A percentile compares a stretch with the other conserved stretches of the same genome.
These are phyloP conservation scores for Dugesia japonica DNA, from an alignment of 2,888 invertebrate species.

Conservation along the genomic window DNA sequence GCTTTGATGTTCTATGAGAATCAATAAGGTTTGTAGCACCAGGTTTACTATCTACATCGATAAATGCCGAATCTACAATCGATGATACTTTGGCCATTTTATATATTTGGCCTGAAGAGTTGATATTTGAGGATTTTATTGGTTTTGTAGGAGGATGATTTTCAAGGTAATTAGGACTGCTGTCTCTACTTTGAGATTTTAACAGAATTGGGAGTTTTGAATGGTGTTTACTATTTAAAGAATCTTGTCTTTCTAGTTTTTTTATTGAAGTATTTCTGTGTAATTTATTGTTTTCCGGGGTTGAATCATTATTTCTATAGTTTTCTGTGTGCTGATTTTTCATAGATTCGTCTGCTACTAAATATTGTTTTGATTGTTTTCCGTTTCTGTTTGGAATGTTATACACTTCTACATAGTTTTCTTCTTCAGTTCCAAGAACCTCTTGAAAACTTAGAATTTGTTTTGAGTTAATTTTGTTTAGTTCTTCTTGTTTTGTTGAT, in stretches of 20 bases:
- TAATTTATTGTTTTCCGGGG: neutral
- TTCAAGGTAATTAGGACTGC: slow-evolving; percentile 2
- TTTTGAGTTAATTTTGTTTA: neutral
- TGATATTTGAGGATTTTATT: neutral
- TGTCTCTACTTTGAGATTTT: neutral
- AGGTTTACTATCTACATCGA: neutral
- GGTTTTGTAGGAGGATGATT: neutral
- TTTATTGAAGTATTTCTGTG: neutral
- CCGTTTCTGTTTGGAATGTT: slow-evolving; percentile 10
- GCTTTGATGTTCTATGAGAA: neutral
- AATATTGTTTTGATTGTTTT: neutral
- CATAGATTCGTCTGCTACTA: neutral
- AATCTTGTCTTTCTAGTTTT: slow-evolving; percentile 5
- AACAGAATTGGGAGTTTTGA: neutral
- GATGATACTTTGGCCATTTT: neutral
- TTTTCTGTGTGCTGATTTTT: neutral
- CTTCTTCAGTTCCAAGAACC: neutral
- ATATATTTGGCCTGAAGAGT: neutral
- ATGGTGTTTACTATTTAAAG: neutral
- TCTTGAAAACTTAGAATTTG: neutral
- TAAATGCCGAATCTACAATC: neutral
- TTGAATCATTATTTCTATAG: neutral
- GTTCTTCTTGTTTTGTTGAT: neutral
- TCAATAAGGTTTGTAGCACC: neutral
- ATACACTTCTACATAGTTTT: neutral